Evolutionary conservation across 2,113 vertebrate species (phyloP).

Genomic region (Nicator chloris): DNA sequence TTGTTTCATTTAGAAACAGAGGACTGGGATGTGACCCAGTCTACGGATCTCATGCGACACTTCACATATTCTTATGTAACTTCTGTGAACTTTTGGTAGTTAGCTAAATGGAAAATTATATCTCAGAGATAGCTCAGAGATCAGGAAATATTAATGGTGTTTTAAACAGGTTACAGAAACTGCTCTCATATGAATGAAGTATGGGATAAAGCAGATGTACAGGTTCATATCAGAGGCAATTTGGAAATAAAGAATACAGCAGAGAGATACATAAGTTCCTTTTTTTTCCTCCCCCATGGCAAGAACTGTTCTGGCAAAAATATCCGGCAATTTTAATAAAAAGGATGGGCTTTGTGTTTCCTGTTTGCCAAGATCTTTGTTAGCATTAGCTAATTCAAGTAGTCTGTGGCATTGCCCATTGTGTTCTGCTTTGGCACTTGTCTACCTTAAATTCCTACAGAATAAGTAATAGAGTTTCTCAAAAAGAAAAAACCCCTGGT

Average conservation of each 20-base stretch:
- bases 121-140: not conserved
- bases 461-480: not conserved
- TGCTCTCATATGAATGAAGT: not conserved
- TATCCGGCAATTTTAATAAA: not conserved
- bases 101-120: not conserved
- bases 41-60: fast-evolving
- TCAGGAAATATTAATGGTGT: not conserved
- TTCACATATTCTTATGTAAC: not conserved
- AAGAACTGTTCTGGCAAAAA: not conserved
- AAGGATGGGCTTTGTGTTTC: not conserved
- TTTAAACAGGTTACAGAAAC: not conserved
- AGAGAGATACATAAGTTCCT: not conserved
- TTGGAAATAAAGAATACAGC: not conserved
- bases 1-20: not conserved
- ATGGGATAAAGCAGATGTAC: not conserved
- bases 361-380: not conserved
- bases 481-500: not conserved
- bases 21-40: not conserved
- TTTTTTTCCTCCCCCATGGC: not conserved
- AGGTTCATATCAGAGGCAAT: not conserved
- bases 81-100: not conserved
- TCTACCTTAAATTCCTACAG: not conserved
- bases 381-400: not conserved
- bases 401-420: not conserved
- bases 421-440: not conserved